These are phyloP conservation scores for Drosophila guanche DNA, from an alignment of 1,140 invertebrate species.

Conservation along the genomic window DNA sequence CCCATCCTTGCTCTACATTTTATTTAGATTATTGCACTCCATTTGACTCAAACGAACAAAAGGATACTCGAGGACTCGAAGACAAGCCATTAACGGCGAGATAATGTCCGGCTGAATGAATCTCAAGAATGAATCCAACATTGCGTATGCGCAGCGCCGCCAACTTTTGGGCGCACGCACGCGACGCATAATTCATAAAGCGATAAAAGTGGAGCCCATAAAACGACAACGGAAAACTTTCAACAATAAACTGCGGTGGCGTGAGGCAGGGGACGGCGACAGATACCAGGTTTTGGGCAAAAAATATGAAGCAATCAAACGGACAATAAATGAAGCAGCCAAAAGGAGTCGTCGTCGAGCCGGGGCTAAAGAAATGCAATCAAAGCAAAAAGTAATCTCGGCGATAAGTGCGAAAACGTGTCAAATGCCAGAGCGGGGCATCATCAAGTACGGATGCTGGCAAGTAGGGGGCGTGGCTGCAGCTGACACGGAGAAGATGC, in stretches of 20 bases:
- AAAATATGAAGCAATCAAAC: slow-evolving; percentile 77
- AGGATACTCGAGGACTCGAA: slow-evolving; percentile 42
- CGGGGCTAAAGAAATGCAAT: slow-evolving; percentile 62
- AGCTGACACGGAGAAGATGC: slow-evolving; percentile 56
- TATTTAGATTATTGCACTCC: slow-evolving; percentile 65
- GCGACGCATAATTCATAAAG: slow-evolving; percentile 73
- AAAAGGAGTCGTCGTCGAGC: slow-evolving; percentile 44
- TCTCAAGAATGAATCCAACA: slow-evolving; percentile 14
- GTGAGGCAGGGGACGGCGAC: slow-evolving; percentile 3
- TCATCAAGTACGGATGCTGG: slow-evolving; percentile 3
- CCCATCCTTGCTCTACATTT: slow-evolving; percentile 31
- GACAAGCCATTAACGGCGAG: slow-evolving; percentile 55
- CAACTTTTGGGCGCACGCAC: slow-evolving; percentile 58
- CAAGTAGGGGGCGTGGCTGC: slow-evolving; percentile 29
- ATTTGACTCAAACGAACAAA: slow-evolving; percentile 55
- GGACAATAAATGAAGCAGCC: slow-evolving; percentile 60
- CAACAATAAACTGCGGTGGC: slow-evolving; percentile 57
- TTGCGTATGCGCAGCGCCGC: slow-evolving; percentile 63
- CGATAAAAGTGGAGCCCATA: slow-evolving; percentile 67
- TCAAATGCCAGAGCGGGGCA: slow-evolving; percentile 47
- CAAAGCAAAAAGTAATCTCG: slow-evolving; percentile 77
- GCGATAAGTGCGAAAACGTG: slow-evolving; percentile 80
- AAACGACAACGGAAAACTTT: slow-evolving; percentile 60
- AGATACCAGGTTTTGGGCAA: slow-evolving; percentile 28
- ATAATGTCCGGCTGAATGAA: slow-evolving; percentile 29